Percentiles rank a stretch among this genome's conserved stretches.
Conservation (phyloP, 2,113 vertebrate species). For the Mesocricetus auratus region DNA sequence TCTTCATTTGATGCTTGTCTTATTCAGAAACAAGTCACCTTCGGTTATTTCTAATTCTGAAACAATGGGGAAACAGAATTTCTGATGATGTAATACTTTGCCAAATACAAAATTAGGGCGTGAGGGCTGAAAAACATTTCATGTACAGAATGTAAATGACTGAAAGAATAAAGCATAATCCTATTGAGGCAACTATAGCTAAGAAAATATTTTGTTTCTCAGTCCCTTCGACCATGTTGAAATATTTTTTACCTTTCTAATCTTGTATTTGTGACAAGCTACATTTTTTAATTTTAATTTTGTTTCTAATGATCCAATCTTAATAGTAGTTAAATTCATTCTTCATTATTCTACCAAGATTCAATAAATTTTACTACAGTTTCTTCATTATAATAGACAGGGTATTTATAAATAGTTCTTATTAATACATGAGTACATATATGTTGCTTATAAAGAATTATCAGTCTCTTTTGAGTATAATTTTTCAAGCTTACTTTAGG, state of each 20-base stretch:
- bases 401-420: background rate
- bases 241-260: background rate
- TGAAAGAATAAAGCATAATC: background rate
- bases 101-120: background rate
- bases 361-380: background rate
- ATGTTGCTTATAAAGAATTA: constrained; percentile 23
- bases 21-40: background rate
- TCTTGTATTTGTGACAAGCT: background rate
- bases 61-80: background rate
- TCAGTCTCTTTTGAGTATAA: constrained; percentile 29
- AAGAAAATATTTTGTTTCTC: background rate
- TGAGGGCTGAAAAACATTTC: background rate
- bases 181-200: background rate
- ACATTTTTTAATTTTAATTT: background rate
- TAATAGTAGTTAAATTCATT: constrained; percentile 5
- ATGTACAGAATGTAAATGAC: background rate
- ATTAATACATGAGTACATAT: constrained; percentile 56
- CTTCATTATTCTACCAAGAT: background rate
- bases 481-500: constrained; percentile 56
- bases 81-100: background rate
- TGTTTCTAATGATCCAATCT: background rate
- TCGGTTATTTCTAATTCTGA: background rate
- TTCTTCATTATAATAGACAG: constrained; percentile 36
- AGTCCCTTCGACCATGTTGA: background rate
- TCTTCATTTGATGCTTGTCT: background rate